A percentile compares a stretch with the other conserved stretches of the same genome.
These are phyloP conservation scores for Cydia strobilella DNA, from an alignment of 1,140 invertebrate genomes.

Conservation along the genomic window DNA sequence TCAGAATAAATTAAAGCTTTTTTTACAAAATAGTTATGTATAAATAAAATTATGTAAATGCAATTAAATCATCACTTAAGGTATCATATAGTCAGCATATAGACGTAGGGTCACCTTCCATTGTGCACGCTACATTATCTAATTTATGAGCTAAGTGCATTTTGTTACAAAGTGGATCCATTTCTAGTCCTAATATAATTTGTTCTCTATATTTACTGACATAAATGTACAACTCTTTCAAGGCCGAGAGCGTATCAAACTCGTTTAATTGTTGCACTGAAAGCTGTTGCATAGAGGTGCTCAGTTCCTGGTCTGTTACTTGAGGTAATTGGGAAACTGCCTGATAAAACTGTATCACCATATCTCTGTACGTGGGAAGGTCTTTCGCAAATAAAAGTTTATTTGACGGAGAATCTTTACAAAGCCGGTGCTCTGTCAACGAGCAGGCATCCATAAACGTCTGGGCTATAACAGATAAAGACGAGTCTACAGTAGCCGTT, in stretches of 20 bases:
- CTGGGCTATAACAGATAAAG: slow-evolving; percentile 96
- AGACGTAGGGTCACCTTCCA: slow-evolving; percentile 87
- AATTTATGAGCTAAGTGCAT: slow-evolving; percentile 93
- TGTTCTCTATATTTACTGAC: slow-evolving; percentile 96
- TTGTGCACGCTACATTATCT: slow-evolving; percentile 93
- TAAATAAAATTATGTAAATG: slow-evolving; percentile 77
- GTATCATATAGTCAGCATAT: slow-evolving; percentile 80
- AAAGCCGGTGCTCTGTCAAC: slow-evolving; percentile 91
- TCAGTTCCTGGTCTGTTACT: slow-evolving; percentile 96
- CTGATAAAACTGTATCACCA: slow-evolving; percentile 93
- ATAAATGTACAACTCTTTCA: slow-evolving; percentile 97
- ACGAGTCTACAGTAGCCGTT: slow-evolving; percentile 94
- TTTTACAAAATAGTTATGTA: slow-evolving; percentile 76
- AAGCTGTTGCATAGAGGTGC: slow-evolving; percentile 94
- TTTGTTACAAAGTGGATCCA: slow-evolving; percentile 90
- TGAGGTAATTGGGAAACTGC: slow-evolving; percentile 91
- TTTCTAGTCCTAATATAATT: slow-evolving; percentile 92
- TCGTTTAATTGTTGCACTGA: slow-evolving; percentile 92
- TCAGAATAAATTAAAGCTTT: slow-evolving; percentile 79
- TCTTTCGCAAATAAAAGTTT: slow-evolving; percentile 97
- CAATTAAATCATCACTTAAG: slow-evolving; percentile 72
- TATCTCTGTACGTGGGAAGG: slow-evolving; percentile 93
- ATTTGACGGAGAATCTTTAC: slow-evolving; percentile 97
- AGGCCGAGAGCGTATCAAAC: slow-evolving; percentile 93
- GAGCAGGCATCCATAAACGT: slow-evolving; percentile 98